Evolutionary conservation across 2,113 vertebrate species (phyloP).

Genomic region (Empidonax traillii): DNA sequence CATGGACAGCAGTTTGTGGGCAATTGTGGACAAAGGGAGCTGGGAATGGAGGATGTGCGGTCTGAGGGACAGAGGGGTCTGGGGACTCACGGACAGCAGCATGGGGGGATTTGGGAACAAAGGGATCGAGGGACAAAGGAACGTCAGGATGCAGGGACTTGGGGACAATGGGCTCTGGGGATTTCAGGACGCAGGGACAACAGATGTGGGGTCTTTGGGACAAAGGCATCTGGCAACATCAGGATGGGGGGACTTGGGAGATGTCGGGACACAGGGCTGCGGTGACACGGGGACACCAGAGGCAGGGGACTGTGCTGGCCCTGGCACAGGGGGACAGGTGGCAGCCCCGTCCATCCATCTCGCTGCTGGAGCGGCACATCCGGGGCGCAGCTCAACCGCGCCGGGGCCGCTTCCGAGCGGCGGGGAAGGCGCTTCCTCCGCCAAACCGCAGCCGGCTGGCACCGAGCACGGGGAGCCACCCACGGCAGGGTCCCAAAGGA

Average conservation of each 20-base stretch:
- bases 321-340: neutral
- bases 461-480: neutral
- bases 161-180: neutral
- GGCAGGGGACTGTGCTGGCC: neutral
- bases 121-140: neutral
- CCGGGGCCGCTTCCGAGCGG: neutral
- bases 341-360: neutral
- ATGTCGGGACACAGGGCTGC: neutral
- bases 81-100: neutral
- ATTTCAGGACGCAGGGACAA: neutral
- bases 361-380: neutral
- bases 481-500: neutral
- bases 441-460: neutral
- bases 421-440: neutral
- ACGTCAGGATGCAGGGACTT: neutral
- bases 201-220: neutral
- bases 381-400: neutral
- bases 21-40: neutral
- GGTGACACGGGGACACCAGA: neutral
- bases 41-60: neutral
- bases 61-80: neutral
- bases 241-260: too few relatives aligned
- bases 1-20: too few relatives aligned
- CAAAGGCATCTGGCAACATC: neutral
- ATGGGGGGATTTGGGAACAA: neutral